Evolutionary conservation across 2,888 invertebrate species (phyloP), one percentile per base, ranked within the genome.

Genomic region (Aleiodes alternator): DNA sequence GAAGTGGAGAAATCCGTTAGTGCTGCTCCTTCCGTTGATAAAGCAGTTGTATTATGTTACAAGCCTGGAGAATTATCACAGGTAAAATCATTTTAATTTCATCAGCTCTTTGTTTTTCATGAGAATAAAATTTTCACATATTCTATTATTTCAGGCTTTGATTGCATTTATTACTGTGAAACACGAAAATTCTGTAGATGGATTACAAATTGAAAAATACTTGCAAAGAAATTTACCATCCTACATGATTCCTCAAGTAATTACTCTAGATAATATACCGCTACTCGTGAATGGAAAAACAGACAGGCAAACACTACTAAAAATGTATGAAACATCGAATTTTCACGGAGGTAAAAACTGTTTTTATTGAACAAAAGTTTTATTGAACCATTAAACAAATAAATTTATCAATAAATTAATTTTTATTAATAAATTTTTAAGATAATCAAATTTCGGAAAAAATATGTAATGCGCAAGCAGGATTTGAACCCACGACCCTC

Each of bases 241-340:
- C 6, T 96, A 96, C 84, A 96, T 96, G 95, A 91, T 95, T 16
- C 96, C 96, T 0, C 88, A 93, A 91, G 92, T 95, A 0, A 92
- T 95, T 23, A 90, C 94, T 0, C 89, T 96, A 11, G 94, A 96
- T 23, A 92, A 88, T n/a, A 92, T 97, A 72, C 97, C 97, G 0
- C 90, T 96, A 34, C 90, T 96, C 43, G 95, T 96, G 0, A 97
- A 97, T 86, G 97, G 97, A 0, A 97, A 97, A 90, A 94, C 94
- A 7, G 97, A 97, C 88, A 91, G 97, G 50, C 96, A 97, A 85
- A 90, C 93, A 0, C 88, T 97, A 48, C 89, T 97, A 70, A 94
- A 94, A 84, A 92, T 92, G 86, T 96, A 95, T 83, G 94, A 95
- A 86, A 93, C 92, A 73, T 92, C 82, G 8, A 80, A 69, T 29